Evolutionary conservation across 2,113 vertebrate genomes (phyloP), one percentile per base, ranked within the genome.

Genomic region (Hystrix brachyura): DNA sequence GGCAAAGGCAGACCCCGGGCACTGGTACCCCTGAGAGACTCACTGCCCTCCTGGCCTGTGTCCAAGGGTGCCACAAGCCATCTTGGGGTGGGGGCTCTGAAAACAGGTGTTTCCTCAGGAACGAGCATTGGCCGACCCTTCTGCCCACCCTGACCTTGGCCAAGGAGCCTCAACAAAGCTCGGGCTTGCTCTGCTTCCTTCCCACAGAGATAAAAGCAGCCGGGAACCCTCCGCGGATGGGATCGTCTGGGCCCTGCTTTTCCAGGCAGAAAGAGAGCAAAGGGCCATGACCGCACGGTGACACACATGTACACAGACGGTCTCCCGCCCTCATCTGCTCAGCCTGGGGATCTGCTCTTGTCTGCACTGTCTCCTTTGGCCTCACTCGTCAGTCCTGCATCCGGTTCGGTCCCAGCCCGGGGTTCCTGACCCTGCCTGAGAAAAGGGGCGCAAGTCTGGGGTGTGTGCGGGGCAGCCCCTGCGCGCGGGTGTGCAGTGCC

Each of bases 371-470:
- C 0, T 38, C 32, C 82, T 55, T 19, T 0, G 9, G 43, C 65
- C 57, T 23, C 62, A 7, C 55, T 3, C 23, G 7, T 92, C 92
- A 82, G 53, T n/a, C 59, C 67, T 1, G 0, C 0, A 57, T 83
- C 65, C 57, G 3, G 46, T 62, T 79, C 57, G 57, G 64, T 94
- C 95, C 69, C 32, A 76, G 69, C 48, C 51, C 23, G 71, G 25
- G 74, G 87, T 92, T 91, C 95, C 95, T 53, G 23, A 46, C 69
- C n/a, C 51, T 69, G 97, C 98, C 98, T 90, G 1, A 98, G 98
- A 94, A 97, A 86, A 94, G 59, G 80, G 57, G 95, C 90, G 95
- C 95, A 97, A 91, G 90, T 88, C 83, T 43, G 48, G 96, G 97
- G 87, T 92, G 98, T 88, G 86, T 90, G 76, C 17, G 51, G 29